phyloP scores from a whole-genome alignment of 2,888 invertebrate genomes.

The Hipparchia semele region DNA sequence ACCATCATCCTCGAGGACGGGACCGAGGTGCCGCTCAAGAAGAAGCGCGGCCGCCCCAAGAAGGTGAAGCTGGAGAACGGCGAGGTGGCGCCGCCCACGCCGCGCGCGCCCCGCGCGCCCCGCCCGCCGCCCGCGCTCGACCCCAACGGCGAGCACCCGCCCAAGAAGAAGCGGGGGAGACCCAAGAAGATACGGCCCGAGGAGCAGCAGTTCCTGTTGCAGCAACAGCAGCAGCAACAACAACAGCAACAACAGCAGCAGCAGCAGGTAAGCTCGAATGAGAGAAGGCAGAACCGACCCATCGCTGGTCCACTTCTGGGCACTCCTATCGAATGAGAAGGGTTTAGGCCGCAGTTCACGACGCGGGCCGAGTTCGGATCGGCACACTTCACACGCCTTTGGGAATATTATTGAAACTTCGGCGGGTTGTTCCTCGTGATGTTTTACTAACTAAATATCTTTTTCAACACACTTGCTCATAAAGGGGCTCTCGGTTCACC shows the following conservation, averaged over 20 bases:
- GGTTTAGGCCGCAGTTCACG: too few species aligned
- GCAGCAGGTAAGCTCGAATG: background rate
- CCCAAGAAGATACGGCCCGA: slow-evolving; percentile 93
- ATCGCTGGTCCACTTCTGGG: too few species aligned
- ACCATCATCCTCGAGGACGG: slow-evolving; percentile 84
- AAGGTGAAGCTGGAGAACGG: slow-evolving; percentile 88
- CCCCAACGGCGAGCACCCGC: slow-evolving; percentile 76
- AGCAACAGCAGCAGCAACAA: slow-evolving; percentile 71
- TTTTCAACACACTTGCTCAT: too few species aligned
- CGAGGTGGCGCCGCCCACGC: slow-evolving; percentile 83
- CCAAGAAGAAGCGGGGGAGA: slow-evolving; percentile 94
- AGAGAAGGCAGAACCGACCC: background rate
- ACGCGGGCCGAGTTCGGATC: background rate
- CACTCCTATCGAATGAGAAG: too few species aligned
- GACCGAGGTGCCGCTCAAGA: slow-evolving; percentile 88
- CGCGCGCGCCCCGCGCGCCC: slow-evolving; percentile 75
- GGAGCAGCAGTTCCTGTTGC: slow-evolving; percentile 80
- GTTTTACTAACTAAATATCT: background rate
- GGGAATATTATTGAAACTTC: too few species aligned
- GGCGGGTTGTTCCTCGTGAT: background rate
- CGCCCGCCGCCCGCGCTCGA: slow-evolving; percentile 58
- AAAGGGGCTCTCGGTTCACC: too few species aligned
- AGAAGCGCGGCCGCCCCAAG: slow-evolving; percentile 95
- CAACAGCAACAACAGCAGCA: slow-evolving; percentile 63
- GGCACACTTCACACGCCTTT: too few species aligned